Percentiles rank a stretch among this genome's conserved stretches.
Evolutionary conservation across 2,113 vertebrate genomes (phyloP).

Genomic region (Antechinus stuartii): DNA sequence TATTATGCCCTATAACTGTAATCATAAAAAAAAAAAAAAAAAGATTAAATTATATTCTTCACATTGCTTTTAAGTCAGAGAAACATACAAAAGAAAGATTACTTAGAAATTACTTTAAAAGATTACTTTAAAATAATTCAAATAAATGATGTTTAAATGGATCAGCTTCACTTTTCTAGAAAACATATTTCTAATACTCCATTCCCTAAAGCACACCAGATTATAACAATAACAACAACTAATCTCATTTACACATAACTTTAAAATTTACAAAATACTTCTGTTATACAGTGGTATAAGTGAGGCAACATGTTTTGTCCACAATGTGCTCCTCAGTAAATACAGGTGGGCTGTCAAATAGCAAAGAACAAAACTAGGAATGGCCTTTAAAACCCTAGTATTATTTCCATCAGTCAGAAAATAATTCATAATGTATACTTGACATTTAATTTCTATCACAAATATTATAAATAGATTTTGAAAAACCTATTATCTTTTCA

Average conservation of each 20-base stretch:
- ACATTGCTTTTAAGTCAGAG: background rate
- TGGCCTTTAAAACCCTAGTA: background rate
- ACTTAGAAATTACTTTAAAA: background rate
- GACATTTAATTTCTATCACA: conserved; percentile 15
- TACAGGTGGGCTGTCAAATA: background rate
- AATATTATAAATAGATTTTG: background rate
- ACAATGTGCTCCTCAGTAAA: background rate
- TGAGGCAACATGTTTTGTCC: background rate
- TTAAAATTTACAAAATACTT: background rate
- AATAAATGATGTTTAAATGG: background rate
- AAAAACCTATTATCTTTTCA: conserved; percentile 9
- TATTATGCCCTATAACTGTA: no score
- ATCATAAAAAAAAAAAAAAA: background rate
- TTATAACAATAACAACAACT: background rate
- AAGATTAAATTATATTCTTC: background rate
- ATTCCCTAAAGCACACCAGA: background rate
- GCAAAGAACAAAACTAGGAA: background rate
- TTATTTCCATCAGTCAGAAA: conserved; percentile 13
- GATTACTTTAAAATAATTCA: background rate
- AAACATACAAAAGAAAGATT: background rate
- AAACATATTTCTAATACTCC: background rate
- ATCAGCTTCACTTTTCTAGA: background rate
- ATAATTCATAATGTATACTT: background rate
- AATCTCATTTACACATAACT: background rate
- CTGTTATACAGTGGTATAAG: background rate